Percentiles rank a stretch among this genome's conserved stretches.
Evolutionary conservation across 2,888 invertebrate genomes (phyloP).

Genomic region (Dryococelus australis): DNA sequence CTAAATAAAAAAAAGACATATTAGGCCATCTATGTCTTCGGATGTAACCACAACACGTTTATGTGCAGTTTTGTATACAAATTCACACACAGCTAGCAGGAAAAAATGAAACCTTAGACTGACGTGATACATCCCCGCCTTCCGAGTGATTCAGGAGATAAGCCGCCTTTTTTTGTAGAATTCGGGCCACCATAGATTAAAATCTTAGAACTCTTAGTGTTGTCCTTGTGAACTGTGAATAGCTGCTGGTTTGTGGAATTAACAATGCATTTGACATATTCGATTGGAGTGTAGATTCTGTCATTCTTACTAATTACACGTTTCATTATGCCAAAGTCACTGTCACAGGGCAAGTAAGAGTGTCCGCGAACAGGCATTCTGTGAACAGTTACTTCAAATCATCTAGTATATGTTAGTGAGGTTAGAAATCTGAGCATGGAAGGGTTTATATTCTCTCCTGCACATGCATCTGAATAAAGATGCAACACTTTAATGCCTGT

Average conservation of each 20-base stretch:
- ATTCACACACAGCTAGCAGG: constrained; percentile 6
- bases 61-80: constrained; percentile 18
- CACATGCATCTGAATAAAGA: too few relatives aligned
- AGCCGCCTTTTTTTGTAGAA: constrained; percentile 12
- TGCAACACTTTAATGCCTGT: not conserved
- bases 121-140: not conserved
- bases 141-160: not conserved
- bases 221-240: constrained; percentile 23
- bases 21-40: not conserved
- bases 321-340: too few relatives aligned
- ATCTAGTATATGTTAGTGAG: too few relatives aligned
- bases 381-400: too few relatives aligned
- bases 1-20: not conserved
- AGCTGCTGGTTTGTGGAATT: constrained; percentile 17
- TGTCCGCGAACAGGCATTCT: too few relatives aligned
- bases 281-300: too few relatives aligned
- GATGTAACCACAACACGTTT: not conserved
- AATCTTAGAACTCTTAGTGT: not conserved
- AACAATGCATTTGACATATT: constrained; percentile 17
- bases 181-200: constrained; percentile 22
- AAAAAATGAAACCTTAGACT: constrained; percentile 12
- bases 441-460: too few relatives aligned
- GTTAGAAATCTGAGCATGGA: not conserved
- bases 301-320: too few relatives aligned
- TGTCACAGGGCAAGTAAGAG: too few relatives aligned